Evolutionary conservation across 2,888 invertebrate genomes (phyloP), one percentile per base, ranked within the genome.

Genomic region (Oligia fasciuncula): DNA sequence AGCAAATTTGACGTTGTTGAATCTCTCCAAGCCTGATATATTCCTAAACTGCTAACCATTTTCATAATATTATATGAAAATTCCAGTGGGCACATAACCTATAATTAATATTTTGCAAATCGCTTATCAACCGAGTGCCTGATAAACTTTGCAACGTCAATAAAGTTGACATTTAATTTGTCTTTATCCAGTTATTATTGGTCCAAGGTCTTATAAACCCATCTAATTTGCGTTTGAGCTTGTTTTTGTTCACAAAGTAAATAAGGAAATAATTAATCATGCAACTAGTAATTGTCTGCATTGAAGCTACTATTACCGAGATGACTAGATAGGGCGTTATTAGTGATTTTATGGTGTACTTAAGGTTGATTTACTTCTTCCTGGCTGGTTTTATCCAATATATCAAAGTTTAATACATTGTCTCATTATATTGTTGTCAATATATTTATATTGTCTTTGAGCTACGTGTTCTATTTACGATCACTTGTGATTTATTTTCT

Each of bases 251-350:
- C 79, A 70, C 67, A 78, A 88, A 76, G 85, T 88, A 87, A 88
- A 90, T 85, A 87, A 90, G 91, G 89, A 91, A 91, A 89, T 81
- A 88, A 91, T 92, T 86, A 88, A 89, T 90, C 83, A 89, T 86
- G 81, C 85, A 79, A 80, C 81, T 76, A 77, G 77, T 87, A 88
- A 89, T 89, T 89, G 86, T 88, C 87, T 86, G 74, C 85, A 86
- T 88, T 88, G 78, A 87, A 81, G 79, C 68, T 76, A 83, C 83
- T 86, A 85, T 90, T 90, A 86, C 84, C 11, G 19, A 85, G 83
- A 85, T 86, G 74, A 69, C 84, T 81, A 84, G 85, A 87, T 88
- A 87, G 72, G 77, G 70, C 77, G 79, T 82, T 85, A 89, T 84
- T 87, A 87, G 86, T 87, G 85, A 87, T 89, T 90, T 89, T 91